Conservation (phyloP, 2,797 vertebrate genomes). For the Argentina silus region DNA sequence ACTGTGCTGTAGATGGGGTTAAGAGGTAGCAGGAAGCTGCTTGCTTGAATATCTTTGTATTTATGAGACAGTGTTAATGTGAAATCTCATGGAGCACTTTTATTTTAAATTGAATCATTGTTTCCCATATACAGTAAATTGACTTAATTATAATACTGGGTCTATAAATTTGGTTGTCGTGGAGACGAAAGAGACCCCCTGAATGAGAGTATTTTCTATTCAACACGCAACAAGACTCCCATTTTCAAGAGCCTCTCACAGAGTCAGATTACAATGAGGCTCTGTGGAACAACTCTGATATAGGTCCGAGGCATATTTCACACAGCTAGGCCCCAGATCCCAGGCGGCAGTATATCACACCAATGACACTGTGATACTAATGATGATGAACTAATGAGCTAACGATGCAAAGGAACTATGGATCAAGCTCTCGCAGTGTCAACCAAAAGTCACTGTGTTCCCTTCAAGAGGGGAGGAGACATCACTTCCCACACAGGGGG, state of each 20-base stretch:
- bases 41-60: conserved; percentile 25
- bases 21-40: not conserved
- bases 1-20: not conserved
- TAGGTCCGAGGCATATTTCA: conserved; percentile 41
- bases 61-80: conserved; percentile 17
- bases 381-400: not conserved
- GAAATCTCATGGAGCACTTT: conserved; percentile 25
- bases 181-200: not conserved
- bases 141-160: conserved; percentile 37
- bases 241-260: conserved; percentile 23
- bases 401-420: not conserved
- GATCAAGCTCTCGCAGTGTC: not conserved
- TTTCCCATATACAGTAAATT: conserved; percentile 28
- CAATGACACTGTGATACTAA: conserved; percentile 20
- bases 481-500: not conserved
- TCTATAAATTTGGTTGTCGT: conserved; percentile 35
- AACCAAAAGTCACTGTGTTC: not conserved
- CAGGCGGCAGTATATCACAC: conserved; percentile 31
- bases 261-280: conserved; percentile 43
- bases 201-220: conserved; percentile 45
- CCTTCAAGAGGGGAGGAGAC: conserved; percentile 2
- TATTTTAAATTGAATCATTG: conserved; percentile 41
- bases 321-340: conserved; percentile 27
- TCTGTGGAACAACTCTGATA: conserved; percentile 37
- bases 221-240: conserved; percentile 19